Evolutionary conservation across 2,797 vertebrate genomes (phyloP), one percentile per base, ranked within the genome.

Genomic region (Poeciliopsis presidionis): DNA sequence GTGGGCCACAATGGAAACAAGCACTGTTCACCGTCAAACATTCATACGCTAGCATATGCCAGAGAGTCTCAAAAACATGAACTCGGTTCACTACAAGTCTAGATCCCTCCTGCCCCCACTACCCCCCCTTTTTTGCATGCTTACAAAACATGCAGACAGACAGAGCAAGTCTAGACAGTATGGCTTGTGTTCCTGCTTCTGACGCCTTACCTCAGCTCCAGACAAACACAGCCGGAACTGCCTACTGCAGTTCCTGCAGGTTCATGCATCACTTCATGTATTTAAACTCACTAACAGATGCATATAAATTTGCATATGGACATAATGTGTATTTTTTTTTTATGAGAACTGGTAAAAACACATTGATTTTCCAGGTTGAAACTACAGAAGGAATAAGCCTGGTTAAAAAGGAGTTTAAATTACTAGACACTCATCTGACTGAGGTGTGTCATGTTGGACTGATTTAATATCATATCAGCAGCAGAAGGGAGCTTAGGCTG

Each of bases 131-230:
- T 86, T 90, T 86, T 90, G 90, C 89, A 86, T 84, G 85, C 85
- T 89, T 91, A 94, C 91, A 93, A 95, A 95, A 93, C 91, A 90
- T 79, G 90, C 90, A 89, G 90, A 91, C 89, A 87, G 89, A 92
- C 92, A 88, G 85, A 91, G 89, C 93, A 90, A 91, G 95, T 94
- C 94, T 95, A 95, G 93, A 95, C 94, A 91, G 81, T 85, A 79
- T 76, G 18, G 85, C 90, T 92, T 93, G 90, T 85, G 86, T 87
- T 91, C 85, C 86, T 90, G 88, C 86, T 87, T 82, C 85, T 90
- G 92, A 92, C 86, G 90, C 88, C 92, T 93, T 87, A 93, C 92
- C 88, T 93, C 89, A 90, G 81, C 81, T 86, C 90, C 87, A 92
- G 90, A 92, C 91, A 89, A 87, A 88, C 88, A 86, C 78, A 70